Conservation (phyloP, 1,140 invertebrate species). For the Drosophila sucinea region DNA sequence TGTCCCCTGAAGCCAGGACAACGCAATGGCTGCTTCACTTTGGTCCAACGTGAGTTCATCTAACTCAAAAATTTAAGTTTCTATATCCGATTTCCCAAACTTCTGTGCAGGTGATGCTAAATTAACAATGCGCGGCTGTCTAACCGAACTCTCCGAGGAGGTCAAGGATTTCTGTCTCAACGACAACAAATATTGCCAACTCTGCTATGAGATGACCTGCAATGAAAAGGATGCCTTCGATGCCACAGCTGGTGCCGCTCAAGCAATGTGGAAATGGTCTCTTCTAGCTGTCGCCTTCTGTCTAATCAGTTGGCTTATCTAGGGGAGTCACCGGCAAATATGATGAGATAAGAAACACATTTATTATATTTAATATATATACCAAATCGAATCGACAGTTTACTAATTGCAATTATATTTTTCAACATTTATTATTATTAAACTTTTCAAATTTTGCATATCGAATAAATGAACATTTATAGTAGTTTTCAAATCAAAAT, state of each 20-base stretch:
- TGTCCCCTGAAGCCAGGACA: background rate
- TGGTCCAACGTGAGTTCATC: conserved; percentile 11
- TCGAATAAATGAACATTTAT: too few relatives aligned
- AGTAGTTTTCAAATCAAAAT: too few relatives aligned
- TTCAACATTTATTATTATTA: background rate
- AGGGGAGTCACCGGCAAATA: background rate
- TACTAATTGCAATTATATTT: conserved; percentile 6
- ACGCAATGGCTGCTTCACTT: conserved; percentile 2
- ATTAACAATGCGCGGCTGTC: conserved; percentile 57
- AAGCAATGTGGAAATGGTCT: background rate
- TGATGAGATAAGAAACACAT: conserved; percentile 1
- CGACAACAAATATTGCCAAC: conserved; percentile 43
- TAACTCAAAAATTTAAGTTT: background rate
- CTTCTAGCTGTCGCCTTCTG: conserved; percentile 21
- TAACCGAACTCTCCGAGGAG: conserved; percentile 40
- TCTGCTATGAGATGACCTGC: conserved; percentile 48
- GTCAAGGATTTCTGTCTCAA: conserved; percentile 37
- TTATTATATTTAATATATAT: background rate
- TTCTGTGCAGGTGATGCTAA: background rate
- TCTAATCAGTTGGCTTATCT: conserved; percentile 17
- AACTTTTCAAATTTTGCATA: background rate
- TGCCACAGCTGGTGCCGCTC: background rate
- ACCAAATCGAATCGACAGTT: background rate
- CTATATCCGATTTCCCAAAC: background rate
- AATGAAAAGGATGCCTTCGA: conserved; percentile 36